Base-by-base conservation (phyloP, 2,888 invertebrate species). In the Neria commutata region DNA sequence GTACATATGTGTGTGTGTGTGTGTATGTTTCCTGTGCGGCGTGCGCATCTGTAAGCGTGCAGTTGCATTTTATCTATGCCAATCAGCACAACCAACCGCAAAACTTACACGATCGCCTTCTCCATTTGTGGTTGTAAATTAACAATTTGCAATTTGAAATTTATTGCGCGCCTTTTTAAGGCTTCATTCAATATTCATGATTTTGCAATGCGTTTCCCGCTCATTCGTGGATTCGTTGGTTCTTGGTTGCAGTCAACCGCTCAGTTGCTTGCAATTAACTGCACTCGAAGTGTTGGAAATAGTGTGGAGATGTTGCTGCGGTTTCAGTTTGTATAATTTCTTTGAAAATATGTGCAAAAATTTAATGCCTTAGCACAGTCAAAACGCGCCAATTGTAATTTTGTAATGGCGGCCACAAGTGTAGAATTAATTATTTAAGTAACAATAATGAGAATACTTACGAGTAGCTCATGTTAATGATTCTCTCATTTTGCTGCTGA, bases 21-120 rank as follows among this genome's bases (percentile, higher is more conserved):
- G 23, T 51, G 11, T 50, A 10, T 37, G 17, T 29, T 33, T 23
- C 16, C 51, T 46, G 16, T 6, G 21, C 26, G 42, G 8, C 16
- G 2, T 1, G 42, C 42, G 45, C 17, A 56, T 62, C 60, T 61
- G 67, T 64, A 61, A 61, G 58, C 61, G 53, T 60, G 45, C 42
- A 58, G 61, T 63, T 61, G 58, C 65, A 70, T 61, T 63, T 71
- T 68, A 71, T 65, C 68, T 72, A 65, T 67, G 67, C 67, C 71
- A 67, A 24, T 65, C 71, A 67, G 40, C 53, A 47, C 56, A 63
- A 72, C 71, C 72, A 70, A 72, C 71, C 72, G 71, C 71, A 71
- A 66, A 69, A 62, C 63, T 61, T 64, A 58, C 65, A 67, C 68
- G 67, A 65, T 62, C 57, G 42, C 21, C 42, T 42, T 42, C 17